These are phyloP conservation scores for Gari tellinella DNA, from an alignment of 2,888 invertebrate species.

Conservation along the genomic window DNA sequence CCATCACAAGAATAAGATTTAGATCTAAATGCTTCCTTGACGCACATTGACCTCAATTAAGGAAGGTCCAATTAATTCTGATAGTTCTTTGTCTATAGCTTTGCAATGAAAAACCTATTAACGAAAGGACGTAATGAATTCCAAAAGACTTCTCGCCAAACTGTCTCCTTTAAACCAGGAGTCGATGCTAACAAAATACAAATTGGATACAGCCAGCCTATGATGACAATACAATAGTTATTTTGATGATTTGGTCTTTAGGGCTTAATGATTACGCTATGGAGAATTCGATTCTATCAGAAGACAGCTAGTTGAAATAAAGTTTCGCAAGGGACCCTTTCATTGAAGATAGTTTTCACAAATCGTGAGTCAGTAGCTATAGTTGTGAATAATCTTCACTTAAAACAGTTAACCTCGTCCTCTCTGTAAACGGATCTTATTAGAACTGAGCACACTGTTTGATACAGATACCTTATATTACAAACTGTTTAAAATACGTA, in stretches of 20 bases:
- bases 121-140: conserved; percentile 25
- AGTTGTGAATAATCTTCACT: too few species aligned
- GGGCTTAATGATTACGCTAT: not conserved
- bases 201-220: conserved; percentile 6
- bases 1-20: conserved; percentile 12
- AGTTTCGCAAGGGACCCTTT: too few species aligned
- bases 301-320: too few species aligned
- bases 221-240: conserved; percentile 6
- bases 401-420: too few species aligned
- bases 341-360: too few species aligned
- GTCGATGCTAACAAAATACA: conserved; percentile 14
- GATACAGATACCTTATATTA: too few species aligned
- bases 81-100: conserved; percentile 33
- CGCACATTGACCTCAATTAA: conserved; percentile 36
- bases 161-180: too few species aligned
- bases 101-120: conserved; percentile 41
- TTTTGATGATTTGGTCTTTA: not conserved
- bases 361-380: too few species aligned
- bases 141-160: not conserved
- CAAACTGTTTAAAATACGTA: too few species aligned
- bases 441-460: too few species aligned
- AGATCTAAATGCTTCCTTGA: conserved; percentile 13
- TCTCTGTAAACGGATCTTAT: too few species aligned
- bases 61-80: conserved; percentile 36
- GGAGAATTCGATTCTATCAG: too few species aligned